Evolutionary conservation across 2,888 invertebrate species (phyloP), one percentile per base, ranked within the genome.

Genomic region (Stenchaetothrips biformis): DNA sequence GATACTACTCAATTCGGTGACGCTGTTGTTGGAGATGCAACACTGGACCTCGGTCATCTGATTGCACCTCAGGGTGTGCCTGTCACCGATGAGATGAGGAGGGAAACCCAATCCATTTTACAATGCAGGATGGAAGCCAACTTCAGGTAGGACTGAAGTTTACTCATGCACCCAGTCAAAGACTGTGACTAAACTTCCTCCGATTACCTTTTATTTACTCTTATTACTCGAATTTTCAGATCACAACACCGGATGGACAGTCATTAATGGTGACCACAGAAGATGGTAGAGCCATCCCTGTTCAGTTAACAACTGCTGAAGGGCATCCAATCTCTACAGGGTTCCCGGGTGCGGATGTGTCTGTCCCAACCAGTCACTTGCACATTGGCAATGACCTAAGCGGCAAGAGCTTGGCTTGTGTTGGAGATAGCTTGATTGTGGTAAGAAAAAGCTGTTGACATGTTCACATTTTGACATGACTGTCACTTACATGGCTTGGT

Each of bases 61-160:
- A 74, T 74, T 25, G 53, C 53, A 53, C 67, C 67, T 7, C 67
- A 74, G 67, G 67, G 67, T 8, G 4, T 74, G 79, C 87, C 92
- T 89, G 90, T 93, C 81, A 90, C 91, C 0, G 92, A 92, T 85
- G n/a, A n/a, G n/a, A n/a, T n/a, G 91, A 91, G 84, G 89, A 91
- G 80, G 93, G 92, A 48, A 92, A 92, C 86, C 91, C 92, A 1
- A 87, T 91, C 80, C 92, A 91, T 83, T 89, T 93, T 84, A 92
- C 92, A 0, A 90, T 92, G 86, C 90, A 91, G 83, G 92, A 92
- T 84, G 92, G 93, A 47, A 90, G 92, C 78, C 89, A 90, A 80
- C 89, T 93, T 48, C 90, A 91, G 78, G 90, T 83, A 81, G 77
- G 59, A 79, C 2, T 37, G 47, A 48, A 11, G 78, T 9, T 79